phyloP scores from a whole-genome alignment of 2,797 vertebrate species.

The Pelodytes ibericus region DNA sequence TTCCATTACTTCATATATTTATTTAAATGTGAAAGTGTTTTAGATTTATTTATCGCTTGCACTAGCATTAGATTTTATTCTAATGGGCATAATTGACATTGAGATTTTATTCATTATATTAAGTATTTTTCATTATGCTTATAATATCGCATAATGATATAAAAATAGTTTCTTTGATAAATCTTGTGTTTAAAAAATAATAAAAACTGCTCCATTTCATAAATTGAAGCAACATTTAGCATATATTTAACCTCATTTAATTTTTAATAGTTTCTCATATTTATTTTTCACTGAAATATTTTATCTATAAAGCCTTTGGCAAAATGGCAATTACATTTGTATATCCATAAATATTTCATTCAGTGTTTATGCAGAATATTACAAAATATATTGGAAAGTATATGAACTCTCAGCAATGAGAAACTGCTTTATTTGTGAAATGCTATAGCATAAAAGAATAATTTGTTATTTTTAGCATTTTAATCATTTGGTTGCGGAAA shows the following conservation, averaged over 20 bases:
- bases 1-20: constrained; percentile 4
- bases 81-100: constrained; percentile 12
- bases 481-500: not conserved
- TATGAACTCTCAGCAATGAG: constrained; percentile 52
- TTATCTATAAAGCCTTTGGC: constrained; percentile 61
- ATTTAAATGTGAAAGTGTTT: not conserved
- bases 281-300: constrained; percentile 56
- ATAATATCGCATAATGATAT: constrained; percentile 5
- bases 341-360: constrained; percentile 67
- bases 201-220: not conserved
- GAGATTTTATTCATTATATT: too few species aligned
- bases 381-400: constrained; percentile 60
- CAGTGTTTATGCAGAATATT: constrained; percentile 63
- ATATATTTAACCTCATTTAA: constrained; percentile 44
- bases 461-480: constrained; percentile 16
- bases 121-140: constrained; percentile 15
- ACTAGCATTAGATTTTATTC: not conserved
- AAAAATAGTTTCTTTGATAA: constrained; percentile 17
- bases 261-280: constrained; percentile 54
- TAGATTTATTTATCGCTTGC: not conserved
- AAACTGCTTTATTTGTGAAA: constrained; percentile 39
- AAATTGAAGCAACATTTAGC: constrained; percentile 43
- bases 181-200: constrained; percentile 16
- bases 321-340: constrained; percentile 59
- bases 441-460: constrained; percentile 11